Percentiles rank a stretch among this genome's conserved stretches.
phyloP scores from a whole-genome alignment of 2,797 vertebrate genomes.

The Harpagifer antarcticus region DNA sequence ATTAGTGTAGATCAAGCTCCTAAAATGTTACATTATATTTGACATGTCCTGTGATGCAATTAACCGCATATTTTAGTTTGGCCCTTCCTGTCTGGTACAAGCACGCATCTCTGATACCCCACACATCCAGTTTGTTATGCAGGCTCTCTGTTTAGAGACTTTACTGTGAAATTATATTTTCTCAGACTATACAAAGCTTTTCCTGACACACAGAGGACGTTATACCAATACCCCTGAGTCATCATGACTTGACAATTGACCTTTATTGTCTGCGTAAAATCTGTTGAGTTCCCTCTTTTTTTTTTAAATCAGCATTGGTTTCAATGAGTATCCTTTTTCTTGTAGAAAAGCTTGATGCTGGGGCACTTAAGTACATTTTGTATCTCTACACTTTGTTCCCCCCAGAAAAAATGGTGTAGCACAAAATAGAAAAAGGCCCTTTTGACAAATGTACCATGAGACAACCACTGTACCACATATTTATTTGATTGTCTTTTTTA shows the following conservation, averaged over 20 bases:
- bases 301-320: no score
- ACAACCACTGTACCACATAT: not conserved
- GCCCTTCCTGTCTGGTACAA: not conserved
- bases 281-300: not conserved
- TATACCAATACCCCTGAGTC: not conserved
- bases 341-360: not conserved
- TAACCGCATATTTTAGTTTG: not conserved
- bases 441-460: not conserved
- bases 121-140: not conserved
- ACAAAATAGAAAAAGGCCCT: not conserved
- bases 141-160: not conserved
- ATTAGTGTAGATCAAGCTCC: not conserved
- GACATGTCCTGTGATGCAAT: slow-evolving; percentile 1
- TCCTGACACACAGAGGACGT: not conserved
- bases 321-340: no score
- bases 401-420: not conserved
- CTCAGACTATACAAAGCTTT: not conserved
- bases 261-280: not conserved
- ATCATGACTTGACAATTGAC: not conserved
- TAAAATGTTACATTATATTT: not conserved
- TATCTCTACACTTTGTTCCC: not conserved
- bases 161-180: not conserved
- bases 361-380: not conserved
- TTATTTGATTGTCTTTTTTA: not conserved
- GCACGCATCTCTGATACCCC: not conserved